Percentiles rank a stretch among this genome's conserved stretches.
These are phyloP conservation scores for Caenorhabditis auriculariae DNA, from an alignment of 2,888 invertebrate genomes.

Conservation along the genomic window DNA sequence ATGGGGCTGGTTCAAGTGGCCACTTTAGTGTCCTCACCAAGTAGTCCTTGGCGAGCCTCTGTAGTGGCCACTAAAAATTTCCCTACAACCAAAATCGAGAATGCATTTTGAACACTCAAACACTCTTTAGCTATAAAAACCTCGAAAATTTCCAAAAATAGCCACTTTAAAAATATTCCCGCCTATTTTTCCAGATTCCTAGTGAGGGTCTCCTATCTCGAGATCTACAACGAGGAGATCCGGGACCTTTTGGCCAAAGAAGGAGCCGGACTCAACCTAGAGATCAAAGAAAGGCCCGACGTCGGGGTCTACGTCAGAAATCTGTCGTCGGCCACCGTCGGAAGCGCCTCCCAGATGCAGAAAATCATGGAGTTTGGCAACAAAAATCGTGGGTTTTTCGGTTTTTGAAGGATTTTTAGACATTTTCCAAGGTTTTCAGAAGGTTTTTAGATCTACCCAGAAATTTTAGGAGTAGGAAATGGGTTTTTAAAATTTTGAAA, in stretches of 20 bases:
- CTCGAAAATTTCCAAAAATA: neutral
- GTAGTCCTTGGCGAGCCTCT: too few species aligned
- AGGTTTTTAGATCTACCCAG: too few species aligned
- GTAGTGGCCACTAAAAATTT: too few species aligned
- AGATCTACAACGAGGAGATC: constrained; percentile 99
- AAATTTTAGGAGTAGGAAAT: too few species aligned
- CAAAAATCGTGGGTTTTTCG: constrained; percentile 77
- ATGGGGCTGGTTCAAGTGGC: too few species aligned
- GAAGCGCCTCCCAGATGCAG: constrained; percentile 91
- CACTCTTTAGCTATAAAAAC: neutral
- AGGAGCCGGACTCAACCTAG: constrained; percentile 70
- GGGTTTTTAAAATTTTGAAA: too few species aligned
- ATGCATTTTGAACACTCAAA: neutral
- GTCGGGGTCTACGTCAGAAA: constrained; percentile 98
- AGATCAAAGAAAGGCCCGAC: constrained; percentile 79
- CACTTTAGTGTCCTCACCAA: too few species aligned
- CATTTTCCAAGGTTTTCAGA: too few species aligned
- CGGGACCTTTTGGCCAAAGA: constrained; percentile 88
- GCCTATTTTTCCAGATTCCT: constrained; percentile 78
- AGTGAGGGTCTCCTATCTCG: constrained; percentile 93
- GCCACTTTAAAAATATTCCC: too few species aligned
- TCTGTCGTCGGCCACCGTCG: constrained; percentile 93
- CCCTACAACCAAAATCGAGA: neutral
- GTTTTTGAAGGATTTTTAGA: too few species aligned
- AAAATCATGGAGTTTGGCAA: constrained; percentile 93